These are phyloP conservation scores for Cossypha caffra DNA, from an alignment of 2,797 vertebrate species.

Conservation along the genomic window DNA sequence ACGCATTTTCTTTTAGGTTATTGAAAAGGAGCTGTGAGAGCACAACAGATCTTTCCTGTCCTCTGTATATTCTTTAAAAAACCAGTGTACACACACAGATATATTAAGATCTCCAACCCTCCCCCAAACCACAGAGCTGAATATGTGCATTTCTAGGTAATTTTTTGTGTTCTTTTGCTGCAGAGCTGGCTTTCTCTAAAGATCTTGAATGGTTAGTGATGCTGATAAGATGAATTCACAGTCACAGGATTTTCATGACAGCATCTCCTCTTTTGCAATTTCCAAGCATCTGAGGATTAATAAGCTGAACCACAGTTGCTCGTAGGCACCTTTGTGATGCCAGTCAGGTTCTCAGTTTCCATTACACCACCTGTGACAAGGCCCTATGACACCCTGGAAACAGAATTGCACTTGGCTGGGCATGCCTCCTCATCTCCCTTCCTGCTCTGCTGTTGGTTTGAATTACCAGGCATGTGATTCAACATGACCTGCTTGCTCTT, in stretches of 20 bases:
- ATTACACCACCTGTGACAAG: not conserved
- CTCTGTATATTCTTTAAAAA: not conserved
- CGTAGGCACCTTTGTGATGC: not conserved
- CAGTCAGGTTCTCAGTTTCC: not conserved
- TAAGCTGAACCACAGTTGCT: not conserved
- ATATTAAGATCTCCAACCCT: not conserved
- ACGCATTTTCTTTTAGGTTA: not conserved
- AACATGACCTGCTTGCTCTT: not conserved
- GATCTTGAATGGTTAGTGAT: not conserved
- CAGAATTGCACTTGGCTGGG: not conserved
- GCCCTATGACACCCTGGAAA: not conserved
- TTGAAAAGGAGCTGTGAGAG: not conserved
- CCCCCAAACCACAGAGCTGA: not conserved
- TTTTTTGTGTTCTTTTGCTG: not conserved
- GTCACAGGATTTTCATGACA: not conserved
- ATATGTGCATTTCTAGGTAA: not conserved
- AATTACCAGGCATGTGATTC: not conserved
- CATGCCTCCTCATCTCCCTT: rapidly evolving
- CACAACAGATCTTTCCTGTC: not conserved
- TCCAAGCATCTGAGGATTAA: not conserved
- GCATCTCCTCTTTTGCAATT: not conserved
- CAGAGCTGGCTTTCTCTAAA: not conserved
- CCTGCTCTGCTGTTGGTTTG: not conserved
- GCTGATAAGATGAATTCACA: not conserved
- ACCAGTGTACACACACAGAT: not conserved